A percentile compares a stretch with the other conserved stretches of the same genome.
phyloP scores from a whole-genome alignment of 1,140 invertebrate species.

The Psix sp. region DNA sequence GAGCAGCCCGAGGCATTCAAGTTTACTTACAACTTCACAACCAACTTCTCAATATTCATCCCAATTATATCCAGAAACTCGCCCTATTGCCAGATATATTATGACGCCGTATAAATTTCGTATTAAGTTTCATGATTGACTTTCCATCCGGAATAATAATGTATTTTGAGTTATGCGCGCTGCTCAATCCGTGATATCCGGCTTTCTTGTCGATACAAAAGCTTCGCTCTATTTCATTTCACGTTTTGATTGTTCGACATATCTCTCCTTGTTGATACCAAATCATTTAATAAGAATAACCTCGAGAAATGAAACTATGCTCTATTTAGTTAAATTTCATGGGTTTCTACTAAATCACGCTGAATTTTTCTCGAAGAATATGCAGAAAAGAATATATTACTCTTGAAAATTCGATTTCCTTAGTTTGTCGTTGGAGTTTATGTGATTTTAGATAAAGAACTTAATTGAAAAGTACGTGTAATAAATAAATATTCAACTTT shows the following conservation, averaged over 20 bases:
- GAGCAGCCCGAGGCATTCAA: slow-evolving; percentile 73
- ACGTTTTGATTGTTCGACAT: slow-evolving; percentile 5
- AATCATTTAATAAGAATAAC: too few species aligned
- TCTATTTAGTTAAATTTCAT: too few species aligned
- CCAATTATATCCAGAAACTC: slow-evolving; percentile 73
- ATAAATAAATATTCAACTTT: too few species aligned
- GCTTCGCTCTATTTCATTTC: slow-evolving; percentile 25
- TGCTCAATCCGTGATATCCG: slow-evolving; percentile 17
- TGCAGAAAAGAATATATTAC: too few species aligned
- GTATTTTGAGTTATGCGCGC: slow-evolving; percentile 36
- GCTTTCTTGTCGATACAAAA: slow-evolving; percentile 7
- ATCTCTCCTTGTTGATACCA: background rate
- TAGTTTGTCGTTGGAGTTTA: too few species aligned
- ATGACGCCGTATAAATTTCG: slow-evolving; percentile 59
- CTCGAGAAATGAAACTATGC: too few species aligned
- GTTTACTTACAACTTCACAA: slow-evolving; percentile 77
- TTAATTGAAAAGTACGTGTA: too few species aligned
- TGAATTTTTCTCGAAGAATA: too few species aligned
- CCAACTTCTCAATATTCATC: slow-evolving; percentile 78
- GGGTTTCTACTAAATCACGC: too few species aligned
- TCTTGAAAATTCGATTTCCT: too few species aligned
- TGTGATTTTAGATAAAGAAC: too few species aligned
- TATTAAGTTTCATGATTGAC: slow-evolving; percentile 61
- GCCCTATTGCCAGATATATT: slow-evolving; percentile 66
- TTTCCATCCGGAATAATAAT: slow-evolving; percentile 60